Percentiles rank a stretch among this genome's conserved stretches.
Evolutionary conservation across 64 coral and sea anemone genomes (phyloP).

Genomic region (Trachythela sp.): DNA sequence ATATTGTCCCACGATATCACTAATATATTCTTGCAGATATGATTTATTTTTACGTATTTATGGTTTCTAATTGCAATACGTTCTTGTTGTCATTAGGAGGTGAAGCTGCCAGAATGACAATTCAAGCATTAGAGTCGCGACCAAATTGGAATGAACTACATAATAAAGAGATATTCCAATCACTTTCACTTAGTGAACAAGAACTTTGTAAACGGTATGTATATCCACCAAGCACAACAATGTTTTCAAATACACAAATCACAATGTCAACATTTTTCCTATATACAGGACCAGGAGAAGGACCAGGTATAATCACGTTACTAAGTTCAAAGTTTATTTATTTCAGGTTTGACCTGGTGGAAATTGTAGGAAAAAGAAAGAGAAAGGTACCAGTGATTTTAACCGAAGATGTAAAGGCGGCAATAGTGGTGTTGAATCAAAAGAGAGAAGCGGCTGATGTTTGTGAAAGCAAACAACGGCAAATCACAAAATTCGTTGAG

Average conservation of each 20-base stretch:
- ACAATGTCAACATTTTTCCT: not conserved
- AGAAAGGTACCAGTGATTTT: slow-evolving; percentile 28
- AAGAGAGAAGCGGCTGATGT: slow-evolving; percentile 17
- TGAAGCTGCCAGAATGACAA: not conserved
- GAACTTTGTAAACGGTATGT: not conserved
- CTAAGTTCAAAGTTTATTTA: no score
- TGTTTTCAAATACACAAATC: not conserved
- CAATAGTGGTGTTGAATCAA: not conserved
- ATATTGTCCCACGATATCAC: not conserved
- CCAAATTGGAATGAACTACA: not conserved
- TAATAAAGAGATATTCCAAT: not conserved
- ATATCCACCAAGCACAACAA: no score
- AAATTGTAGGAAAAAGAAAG: slow-evolving; percentile 34
- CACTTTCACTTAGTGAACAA: not conserved
- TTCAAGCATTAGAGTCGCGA: not conserved
- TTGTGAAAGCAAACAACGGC: not conserved
- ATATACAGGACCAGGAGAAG: no score
- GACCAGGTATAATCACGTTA: no score
- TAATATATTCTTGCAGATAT: not conserved
- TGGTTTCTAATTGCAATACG: not conserved
- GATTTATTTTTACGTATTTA: not conserved
- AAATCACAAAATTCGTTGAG: not conserved
- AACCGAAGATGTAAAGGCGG: slow-evolving; percentile 24
- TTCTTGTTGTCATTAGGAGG: not conserved
- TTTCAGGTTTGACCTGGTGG: slow-evolving; percentile 51